Evolutionary conservation across 2,888 invertebrate species (phyloP).

Genomic region (Drosophila nr. perissopoda): DNA sequence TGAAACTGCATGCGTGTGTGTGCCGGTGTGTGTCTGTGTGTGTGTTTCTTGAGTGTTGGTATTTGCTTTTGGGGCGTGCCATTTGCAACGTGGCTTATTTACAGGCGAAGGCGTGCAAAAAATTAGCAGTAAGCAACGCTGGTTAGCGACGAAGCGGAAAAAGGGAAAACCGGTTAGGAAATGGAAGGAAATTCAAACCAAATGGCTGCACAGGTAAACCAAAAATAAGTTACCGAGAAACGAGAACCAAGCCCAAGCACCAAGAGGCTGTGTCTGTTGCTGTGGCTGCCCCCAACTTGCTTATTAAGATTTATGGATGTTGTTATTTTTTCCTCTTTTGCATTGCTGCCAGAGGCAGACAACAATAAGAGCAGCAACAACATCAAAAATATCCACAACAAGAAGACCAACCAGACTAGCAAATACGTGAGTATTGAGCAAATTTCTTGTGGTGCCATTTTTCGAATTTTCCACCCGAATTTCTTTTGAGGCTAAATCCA

Average conservation of each 20-base stretch:
- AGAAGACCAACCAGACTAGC: slow-evolving; percentile 19
- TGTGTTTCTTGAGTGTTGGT: slow-evolving; percentile 31
- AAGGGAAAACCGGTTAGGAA: not conserved
- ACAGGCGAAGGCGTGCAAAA: slow-evolving; percentile 69
- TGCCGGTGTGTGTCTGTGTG: slow-evolving; percentile 22
- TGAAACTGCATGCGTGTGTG: slow-evolving; percentile 32
- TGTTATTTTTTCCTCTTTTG: slow-evolving; percentile 42
- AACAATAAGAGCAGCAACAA: slow-evolving; percentile 23
- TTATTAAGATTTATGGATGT: slow-evolving; percentile 74
- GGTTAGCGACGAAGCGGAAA: slow-evolving; percentile 3
- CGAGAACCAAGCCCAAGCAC: slow-evolving; percentile 21
- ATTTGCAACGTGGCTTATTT: slow-evolving; percentile 74
- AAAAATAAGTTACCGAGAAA: slow-evolving; percentile 37
- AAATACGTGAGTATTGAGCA: slow-evolving; percentile 66
- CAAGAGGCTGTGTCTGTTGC: slow-evolving; percentile 37
- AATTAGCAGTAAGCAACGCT: slow-evolving; percentile 54
- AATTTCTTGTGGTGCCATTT: slow-evolving; percentile 43
- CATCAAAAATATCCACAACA: slow-evolving; percentile 5
- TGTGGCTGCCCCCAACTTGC: slow-evolving; percentile 59
- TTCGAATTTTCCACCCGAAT: slow-evolving; percentile 16
- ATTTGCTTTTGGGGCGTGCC: slow-evolving; percentile 57
- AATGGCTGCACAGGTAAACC: slow-evolving; percentile 71
- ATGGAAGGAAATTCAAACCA: slow-evolving; percentile 46
- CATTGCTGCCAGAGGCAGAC: slow-evolving; percentile 60
- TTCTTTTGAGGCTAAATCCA: slow-evolving; percentile 12